phyloP scores from a whole-genome alignment of 1,140 invertebrate genomes.

The Acromyrmex charruanus region DNA sequence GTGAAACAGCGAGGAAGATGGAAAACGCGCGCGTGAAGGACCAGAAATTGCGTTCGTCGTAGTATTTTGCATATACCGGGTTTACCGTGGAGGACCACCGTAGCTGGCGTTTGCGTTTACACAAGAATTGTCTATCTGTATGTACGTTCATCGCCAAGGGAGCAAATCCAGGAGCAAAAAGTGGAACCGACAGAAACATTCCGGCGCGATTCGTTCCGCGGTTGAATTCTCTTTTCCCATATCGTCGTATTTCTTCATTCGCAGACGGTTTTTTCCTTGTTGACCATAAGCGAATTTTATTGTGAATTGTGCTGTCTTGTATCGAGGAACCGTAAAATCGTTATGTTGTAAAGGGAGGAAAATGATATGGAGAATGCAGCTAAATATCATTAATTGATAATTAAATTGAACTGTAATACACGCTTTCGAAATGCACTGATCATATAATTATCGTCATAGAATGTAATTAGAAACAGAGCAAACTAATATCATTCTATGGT shows the following conservation, averaged over 20 bases:
- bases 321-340: neutral
- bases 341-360: neutral
- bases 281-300: constrained; percentile 16
- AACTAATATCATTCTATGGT: neutral
- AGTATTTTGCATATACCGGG: constrained; percentile 63
- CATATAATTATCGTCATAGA: neutral
- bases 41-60: constrained; percentile 66
- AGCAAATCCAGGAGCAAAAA: constrained; percentile 51
- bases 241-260: constrained; percentile 28
- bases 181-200: constrained; percentile 35
- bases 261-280: constrained; percentile 5
- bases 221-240: constrained; percentile 37
- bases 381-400: neutral
- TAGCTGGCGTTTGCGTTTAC: constrained; percentile 56
- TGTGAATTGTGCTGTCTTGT: neutral
- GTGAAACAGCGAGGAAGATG: constrained; percentile 36
- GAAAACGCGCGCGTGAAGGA: constrained; percentile 30
- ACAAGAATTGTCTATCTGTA: constrained; percentile 65
- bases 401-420: neutral
- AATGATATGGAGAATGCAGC: neutral
- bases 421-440: neutral
- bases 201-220: constrained; percentile 25
- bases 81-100: constrained; percentile 35
- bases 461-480: constrained; percentile 1
- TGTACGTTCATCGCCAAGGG: constrained; percentile 37